Evolutionary conservation across 35 echinoderm and acorn worm genomes (phyloP).

Genomic region (Hemicentrotus pulcherrimus): DNA sequence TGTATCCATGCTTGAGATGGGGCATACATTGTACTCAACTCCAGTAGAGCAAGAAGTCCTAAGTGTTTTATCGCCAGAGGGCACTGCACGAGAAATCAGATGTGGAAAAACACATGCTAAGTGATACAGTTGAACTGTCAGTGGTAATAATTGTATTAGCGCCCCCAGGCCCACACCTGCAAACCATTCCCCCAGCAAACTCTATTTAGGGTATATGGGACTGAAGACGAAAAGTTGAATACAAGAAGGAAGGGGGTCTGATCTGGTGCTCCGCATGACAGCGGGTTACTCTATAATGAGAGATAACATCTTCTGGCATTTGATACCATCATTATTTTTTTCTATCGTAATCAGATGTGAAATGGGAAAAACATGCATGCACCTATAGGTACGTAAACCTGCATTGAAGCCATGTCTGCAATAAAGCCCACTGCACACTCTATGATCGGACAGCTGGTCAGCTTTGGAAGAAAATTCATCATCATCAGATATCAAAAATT

Average conservation of each 20-base stretch:
- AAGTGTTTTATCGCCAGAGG: conserved; percentile 29
- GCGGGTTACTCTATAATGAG: background rate
- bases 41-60: background rate
- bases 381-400: background rate
- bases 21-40: background rate
- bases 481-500: no score
- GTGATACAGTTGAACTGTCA: conserved; percentile 34
- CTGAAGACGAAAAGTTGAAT: background rate
- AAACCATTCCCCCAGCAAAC: background rate
- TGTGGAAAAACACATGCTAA: conserved; percentile 23
- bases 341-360: background rate
- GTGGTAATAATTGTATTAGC: conserved; percentile 32
- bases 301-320: conserved; percentile 26
- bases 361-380: background rate
- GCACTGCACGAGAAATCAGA: background rate
- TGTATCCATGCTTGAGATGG: background rate
- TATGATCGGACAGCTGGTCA: no score
- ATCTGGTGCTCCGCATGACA: background rate
- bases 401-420: no score
- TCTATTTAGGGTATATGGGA: background rate
- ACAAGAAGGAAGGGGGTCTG: background rate
- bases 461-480: no score
- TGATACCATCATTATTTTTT: background rate
- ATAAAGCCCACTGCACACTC: no score
- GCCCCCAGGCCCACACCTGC: background rate